These are phyloP conservation scores for Meteorus cinctellus DNA, from an alignment of 2,888 invertebrate species.

Conservation along the genomic window DNA sequence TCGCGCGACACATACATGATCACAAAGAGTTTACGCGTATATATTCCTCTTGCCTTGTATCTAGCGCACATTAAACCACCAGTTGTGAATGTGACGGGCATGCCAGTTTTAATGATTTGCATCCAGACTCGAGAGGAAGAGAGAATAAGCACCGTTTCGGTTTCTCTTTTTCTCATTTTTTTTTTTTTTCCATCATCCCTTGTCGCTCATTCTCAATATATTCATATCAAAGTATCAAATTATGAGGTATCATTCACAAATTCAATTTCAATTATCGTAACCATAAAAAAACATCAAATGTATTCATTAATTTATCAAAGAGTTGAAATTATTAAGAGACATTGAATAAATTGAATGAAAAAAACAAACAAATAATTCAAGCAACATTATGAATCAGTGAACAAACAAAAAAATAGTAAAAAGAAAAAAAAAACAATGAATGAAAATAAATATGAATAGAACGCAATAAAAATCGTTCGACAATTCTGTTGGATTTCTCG, in stretches of 20 bases:
- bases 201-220: background rate
- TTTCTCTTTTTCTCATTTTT: background rate
- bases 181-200: constrained; percentile 19
- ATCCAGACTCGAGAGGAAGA: constrained; percentile 47
- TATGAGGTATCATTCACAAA: background rate
- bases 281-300: too few relatives aligned
- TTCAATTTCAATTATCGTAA: background rate
- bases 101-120: constrained; percentile 61
- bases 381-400: too few relatives aligned
- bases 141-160: constrained; percentile 13
- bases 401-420: background rate
- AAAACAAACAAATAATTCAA: background rate
- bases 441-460: constrained; percentile 14
- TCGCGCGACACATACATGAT: background rate
- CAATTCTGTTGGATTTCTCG: constrained; percentile 21
- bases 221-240: background rate
- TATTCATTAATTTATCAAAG: too few relatives aligned
- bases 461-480: constrained; percentile 3
- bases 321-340: too few relatives aligned
- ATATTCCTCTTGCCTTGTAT: constrained; percentile 1
- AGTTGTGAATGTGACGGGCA: constrained; percentile 46
- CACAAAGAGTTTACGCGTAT: constrained; percentile 7
- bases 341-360: background rate
- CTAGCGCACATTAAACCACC: constrained; percentile 29
- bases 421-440: background rate